Percentiles rank a stretch among this genome's conserved stretches.
These are phyloP conservation scores for Venustoraphidia nigricollis DNA, from an alignment of 2,888 invertebrate genomes.

Conservation along the genomic window DNA sequence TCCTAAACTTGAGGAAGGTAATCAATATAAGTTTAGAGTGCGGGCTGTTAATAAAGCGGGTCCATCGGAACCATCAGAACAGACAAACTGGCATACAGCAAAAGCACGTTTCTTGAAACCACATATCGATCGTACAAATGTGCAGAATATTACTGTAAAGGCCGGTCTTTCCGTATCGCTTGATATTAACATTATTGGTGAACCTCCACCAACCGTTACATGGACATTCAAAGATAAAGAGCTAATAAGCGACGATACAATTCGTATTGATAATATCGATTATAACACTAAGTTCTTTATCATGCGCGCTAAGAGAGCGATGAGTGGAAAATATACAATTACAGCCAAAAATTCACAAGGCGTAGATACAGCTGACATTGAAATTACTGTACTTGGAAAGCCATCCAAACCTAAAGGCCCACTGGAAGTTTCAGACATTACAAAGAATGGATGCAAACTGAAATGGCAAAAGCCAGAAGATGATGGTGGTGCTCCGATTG, in stretches of 20 bases:
- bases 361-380: constrained; percentile 80
- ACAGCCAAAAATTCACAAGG: constrained; percentile 86
- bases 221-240: constrained; percentile 72
- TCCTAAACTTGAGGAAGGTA: constrained; percentile 79
- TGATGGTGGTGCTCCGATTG: constrained; percentile 87
- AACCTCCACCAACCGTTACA: constrained; percentile 82
- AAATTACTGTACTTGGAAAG: constrained; percentile 68
- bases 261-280: constrained; percentile 69
- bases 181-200: constrained; percentile 81
- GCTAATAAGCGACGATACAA: constrained; percentile 38
- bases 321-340: constrained; percentile 78
- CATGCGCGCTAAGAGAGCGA: constrained; percentile 61
- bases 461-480: constrained; percentile 91
- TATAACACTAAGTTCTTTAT: constrained; percentile 85
- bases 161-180: constrained; percentile 75
- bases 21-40: constrained; percentile 89
- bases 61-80: constrained; percentile 79
- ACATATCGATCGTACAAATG: constrained; percentile 79
- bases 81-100: constrained; percentile 81
- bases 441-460: constrained; percentile 81
- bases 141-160: constrained; percentile 72
- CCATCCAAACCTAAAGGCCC: constrained; percentile 74
- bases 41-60: constrained; percentile 95
- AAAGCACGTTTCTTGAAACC: constrained; percentile 85
- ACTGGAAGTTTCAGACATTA: constrained; percentile 72